Conservation (phyloP, 2,113 vertebrate genomes). For the Patagioenas fasciata region DNA sequence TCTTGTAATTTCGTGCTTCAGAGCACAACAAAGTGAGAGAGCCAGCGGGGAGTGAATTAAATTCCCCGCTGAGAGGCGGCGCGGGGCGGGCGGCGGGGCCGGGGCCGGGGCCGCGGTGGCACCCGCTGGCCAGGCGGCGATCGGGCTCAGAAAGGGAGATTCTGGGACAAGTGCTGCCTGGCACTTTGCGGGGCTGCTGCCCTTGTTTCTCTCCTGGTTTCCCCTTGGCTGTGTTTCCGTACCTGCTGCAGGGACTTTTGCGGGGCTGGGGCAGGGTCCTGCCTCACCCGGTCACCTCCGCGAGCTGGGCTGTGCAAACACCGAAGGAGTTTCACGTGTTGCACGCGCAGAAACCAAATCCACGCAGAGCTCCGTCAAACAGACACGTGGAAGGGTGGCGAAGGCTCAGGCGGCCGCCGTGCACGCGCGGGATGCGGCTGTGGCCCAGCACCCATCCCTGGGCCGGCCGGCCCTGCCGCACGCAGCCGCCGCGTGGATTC, state of each 20-base stretch:
- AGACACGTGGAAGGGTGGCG: not conserved
- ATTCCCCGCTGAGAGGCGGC: slow-evolving; percentile 59
- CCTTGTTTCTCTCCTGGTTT: accelerated
- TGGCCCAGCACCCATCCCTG: not conserved
- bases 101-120: not conserved
- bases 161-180: accelerated
- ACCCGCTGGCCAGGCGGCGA: not conserved
- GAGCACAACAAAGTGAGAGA: slow-evolving; percentile 73
- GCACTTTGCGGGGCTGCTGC: not conserved
- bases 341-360: not conserved
- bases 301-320: accelerated
- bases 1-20: slow-evolving; percentile 78
- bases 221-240: not conserved
- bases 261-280: not conserved
- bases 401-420: accelerated
- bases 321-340: accelerated
- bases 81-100: not conserved
- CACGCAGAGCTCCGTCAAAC: accelerated
- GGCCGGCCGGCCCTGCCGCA: not conserved
- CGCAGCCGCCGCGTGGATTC: not conserved
- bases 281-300: accelerated
- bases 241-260: accelerated
- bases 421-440: accelerated
- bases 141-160: not conserved
- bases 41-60: slow-evolving; percentile 65